These are phyloP conservation scores for Zaprionus ghesquierei DNA, from an alignment of 1,140 invertebrate genomes.

Conservation along the genomic window DNA sequence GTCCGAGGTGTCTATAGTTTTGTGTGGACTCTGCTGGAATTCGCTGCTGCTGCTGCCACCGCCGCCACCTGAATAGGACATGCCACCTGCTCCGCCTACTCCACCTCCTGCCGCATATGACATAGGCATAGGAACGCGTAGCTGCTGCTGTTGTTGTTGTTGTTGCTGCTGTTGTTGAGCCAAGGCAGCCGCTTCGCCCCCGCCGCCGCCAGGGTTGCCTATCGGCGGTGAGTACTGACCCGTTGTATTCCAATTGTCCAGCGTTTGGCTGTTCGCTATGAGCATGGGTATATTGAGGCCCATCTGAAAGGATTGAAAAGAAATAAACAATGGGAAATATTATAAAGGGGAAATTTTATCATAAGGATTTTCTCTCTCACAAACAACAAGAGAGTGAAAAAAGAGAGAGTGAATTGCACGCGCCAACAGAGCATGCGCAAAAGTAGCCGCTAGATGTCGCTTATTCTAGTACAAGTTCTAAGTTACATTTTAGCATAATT, in stretches of 20 bases:
- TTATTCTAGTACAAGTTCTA: not conserved
- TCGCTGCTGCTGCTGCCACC: conserved; percentile 75
- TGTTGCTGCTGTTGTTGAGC: conserved; percentile 6
- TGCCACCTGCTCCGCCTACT: conserved; percentile 13
- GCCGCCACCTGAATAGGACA: conserved; percentile 39
- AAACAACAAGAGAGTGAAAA: not conserved
- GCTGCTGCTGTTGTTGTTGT: conserved; percentile 50
- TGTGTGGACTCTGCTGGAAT: conserved; percentile 69
- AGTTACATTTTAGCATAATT: conserved; percentile 8
- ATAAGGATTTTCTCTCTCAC: no score
- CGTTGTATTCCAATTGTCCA: conserved; percentile 73
- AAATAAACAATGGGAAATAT: not conserved
- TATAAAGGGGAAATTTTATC: not conserved
- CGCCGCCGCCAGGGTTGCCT: conserved; percentile 44
- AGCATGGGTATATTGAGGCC: conserved; percentile 78
- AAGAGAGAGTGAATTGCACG: not conserved
- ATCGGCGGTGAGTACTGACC: conserved; percentile 78
- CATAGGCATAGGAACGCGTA: conserved; percentile 59
- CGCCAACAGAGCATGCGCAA: not conserved
- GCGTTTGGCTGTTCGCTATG: conserved; percentile 68
- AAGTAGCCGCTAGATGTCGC: not conserved
- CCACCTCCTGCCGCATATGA: conserved; percentile 10
- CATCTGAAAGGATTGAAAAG: conserved; percentile 57
- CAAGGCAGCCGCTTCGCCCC: not conserved
- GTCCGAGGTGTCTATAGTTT: conserved; percentile 76